These are phyloP conservation scores for Teinopalpus imperialis DNA, from an alignment of 2,888 invertebrate genomes.

Conservation along the genomic window DNA sequence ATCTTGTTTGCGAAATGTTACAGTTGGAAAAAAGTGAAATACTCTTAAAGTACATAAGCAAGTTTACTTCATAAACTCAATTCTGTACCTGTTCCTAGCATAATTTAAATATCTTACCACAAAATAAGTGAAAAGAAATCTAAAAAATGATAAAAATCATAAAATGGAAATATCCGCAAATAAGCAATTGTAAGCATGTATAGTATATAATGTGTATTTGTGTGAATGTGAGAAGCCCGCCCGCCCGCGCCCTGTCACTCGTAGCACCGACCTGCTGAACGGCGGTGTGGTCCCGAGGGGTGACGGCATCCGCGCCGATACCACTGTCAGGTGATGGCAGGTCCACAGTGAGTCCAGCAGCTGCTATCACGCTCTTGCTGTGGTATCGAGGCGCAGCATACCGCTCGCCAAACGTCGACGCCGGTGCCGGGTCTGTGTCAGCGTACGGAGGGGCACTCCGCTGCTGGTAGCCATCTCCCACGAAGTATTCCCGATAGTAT, in stretches of 20 bases:
- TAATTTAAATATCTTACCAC: constrained; percentile 9
- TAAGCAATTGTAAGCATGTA: constrained; percentile 36
- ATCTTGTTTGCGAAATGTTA: constrained; percentile 22
- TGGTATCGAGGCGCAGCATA: constrained; percentile 87
- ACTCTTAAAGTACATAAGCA: constrained; percentile 8
- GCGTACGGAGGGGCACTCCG: constrained; percentile 81
- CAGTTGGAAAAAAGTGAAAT: constrained; percentile 4
- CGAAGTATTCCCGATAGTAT: constrained; percentile 92
- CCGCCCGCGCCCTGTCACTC: constrained; percentile 64
- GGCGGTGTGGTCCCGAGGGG: constrained; percentile 93
- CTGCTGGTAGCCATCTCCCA: constrained; percentile 83
- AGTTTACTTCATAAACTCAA: constrained; percentile 5
- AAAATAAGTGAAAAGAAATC: constrained; percentile 11
- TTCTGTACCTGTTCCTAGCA: neutral
- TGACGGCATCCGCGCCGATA: constrained; percentile 96
- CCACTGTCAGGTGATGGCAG: constrained; percentile 98
- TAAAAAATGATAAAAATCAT: constrained; percentile 14
- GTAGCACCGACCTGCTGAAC: constrained; percentile 90
- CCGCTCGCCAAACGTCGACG: constrained; percentile 85
- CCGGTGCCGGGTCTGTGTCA: constrained; percentile 81
- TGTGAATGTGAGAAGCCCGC: constrained; percentile 50
- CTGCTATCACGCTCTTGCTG: constrained; percentile 87
- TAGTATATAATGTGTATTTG: constrained; percentile 38
- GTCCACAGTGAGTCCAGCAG: constrained; percentile 94
- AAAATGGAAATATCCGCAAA: constrained; percentile 27